phyloP scores from a whole-genome alignment of 2,113 vertebrate genomes.

The Antennarius striatus region DNA sequence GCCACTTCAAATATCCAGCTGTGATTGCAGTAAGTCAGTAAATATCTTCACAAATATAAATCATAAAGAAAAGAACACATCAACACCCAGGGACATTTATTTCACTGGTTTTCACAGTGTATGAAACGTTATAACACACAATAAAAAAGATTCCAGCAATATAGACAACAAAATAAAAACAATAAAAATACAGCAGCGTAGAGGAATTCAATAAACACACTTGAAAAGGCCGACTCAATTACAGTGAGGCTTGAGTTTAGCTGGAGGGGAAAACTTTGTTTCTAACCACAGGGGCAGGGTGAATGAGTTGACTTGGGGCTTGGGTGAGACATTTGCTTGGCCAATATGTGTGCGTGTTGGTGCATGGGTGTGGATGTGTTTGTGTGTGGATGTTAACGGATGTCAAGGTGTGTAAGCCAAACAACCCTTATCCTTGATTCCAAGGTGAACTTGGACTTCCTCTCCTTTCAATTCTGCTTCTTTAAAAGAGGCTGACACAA shows the following conservation, averaged over 20 bases:
- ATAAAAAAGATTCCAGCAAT: slow-evolving; percentile 29
- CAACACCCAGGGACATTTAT: slow-evolving; percentile 10
- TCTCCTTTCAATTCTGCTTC: slow-evolving; percentile 51
- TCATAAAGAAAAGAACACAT: not conserved
- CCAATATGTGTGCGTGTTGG: slow-evolving; percentile 24
- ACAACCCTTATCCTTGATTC: slow-evolving; percentile 60
- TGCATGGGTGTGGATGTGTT: slow-evolving; percentile 36
- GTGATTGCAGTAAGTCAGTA: slow-evolving; percentile 13
- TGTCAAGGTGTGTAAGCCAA: slow-evolving; percentile 62
- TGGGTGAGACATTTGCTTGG: slow-evolving; percentile 47
- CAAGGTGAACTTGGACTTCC: slow-evolving; percentile 65
- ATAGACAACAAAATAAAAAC: slow-evolving; percentile 47
- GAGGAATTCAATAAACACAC: slow-evolving; percentile 64
- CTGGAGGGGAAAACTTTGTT: slow-evolving; percentile 55
- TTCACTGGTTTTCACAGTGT: slow-evolving; percentile 12
- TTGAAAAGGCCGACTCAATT: slow-evolving; percentile 57
- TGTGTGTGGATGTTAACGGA: slow-evolving; percentile 62
- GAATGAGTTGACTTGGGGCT: slow-evolving; percentile 55
- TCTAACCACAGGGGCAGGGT: slow-evolving; percentile 55
- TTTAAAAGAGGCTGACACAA: slow-evolving; percentile 38
- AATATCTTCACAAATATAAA: slow-evolving; percentile 10
- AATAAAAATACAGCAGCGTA: slow-evolving; percentile 50
- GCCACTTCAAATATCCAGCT: not conserved
- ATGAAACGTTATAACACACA: slow-evolving; percentile 26
- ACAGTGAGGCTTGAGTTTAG: slow-evolving; percentile 53